Evolutionary conservation across 1,140 invertebrate genomes (phyloP).

Genomic region (Pseudoatta argentina): DNA sequence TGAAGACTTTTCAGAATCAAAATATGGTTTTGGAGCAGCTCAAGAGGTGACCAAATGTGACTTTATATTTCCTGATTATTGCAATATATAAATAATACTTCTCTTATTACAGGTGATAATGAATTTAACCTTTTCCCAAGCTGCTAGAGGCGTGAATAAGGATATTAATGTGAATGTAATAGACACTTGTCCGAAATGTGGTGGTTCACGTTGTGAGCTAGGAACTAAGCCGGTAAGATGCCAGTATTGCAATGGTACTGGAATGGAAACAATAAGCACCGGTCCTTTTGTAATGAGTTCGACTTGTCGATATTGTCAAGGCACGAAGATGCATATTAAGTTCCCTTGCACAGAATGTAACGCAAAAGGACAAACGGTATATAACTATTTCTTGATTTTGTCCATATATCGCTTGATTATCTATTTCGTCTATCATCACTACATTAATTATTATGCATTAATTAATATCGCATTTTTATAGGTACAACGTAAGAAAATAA

Average conservation of each 20-base stretch:
- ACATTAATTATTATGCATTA: neutral
- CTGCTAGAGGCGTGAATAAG: conserved; percentile 98
- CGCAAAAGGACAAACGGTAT: conserved; percentile 95
- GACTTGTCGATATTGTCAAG: conserved; percentile 97
- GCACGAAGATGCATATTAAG: conserved; percentile 94
- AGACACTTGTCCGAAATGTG: conserved; percentile 96
- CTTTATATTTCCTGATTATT: neutral
- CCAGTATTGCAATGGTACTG: conserved; percentile 98
- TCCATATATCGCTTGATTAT: no score
- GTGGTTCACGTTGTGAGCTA: conserved; percentile 93
- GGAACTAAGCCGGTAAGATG: conserved; percentile 96
- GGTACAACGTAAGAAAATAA: conserved; percentile 95
- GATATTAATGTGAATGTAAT: conserved; percentile 96
- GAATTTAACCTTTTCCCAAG: conserved; percentile 97
- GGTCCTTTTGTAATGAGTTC: conserved; percentile 99
- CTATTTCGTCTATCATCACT: neutral
- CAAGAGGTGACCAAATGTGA: conserved; percentile 90
- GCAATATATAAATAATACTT: neutral
- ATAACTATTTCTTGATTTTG: conserved; percentile 34
- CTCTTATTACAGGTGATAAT: conserved; percentile 90
- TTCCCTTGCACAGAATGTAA: conserved; percentile 97
- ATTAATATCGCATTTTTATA: conserved; percentile 69
- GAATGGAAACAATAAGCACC: conserved; percentile 96
- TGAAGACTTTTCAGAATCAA: conserved; percentile 94
- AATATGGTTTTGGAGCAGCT: conserved; percentile 95